These are phyloP conservation scores for Ivindomyrus marchei DNA, from an alignment of 2,113 vertebrate species.

Conservation along the genomic window DNA sequence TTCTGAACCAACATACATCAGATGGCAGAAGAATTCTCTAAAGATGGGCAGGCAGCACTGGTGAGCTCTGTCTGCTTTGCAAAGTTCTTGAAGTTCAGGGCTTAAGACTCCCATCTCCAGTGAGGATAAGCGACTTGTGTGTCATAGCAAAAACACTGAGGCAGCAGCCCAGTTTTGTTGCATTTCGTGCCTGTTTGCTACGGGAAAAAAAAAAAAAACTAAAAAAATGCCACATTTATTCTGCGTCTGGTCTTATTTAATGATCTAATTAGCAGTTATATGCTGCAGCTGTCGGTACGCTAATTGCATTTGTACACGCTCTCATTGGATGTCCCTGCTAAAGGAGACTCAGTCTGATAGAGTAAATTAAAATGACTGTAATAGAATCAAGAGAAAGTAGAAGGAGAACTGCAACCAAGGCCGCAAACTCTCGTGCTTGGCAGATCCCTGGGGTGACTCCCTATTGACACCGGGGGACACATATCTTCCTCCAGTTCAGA, in stretches of 20 bases:
- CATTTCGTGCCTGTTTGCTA: background rate
- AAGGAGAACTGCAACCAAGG: background rate
- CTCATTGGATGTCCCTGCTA: constrained; percentile 10
- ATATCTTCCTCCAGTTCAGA: constrained; percentile 39
- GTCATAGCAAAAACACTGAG: background rate
- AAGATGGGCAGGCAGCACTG: background rate
- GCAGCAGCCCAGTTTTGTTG: background rate
- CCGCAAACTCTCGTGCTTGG: background rate
- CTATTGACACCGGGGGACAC: constrained; percentile 52
- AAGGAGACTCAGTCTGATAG: constrained; percentile 6
- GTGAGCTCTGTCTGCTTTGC: background rate
- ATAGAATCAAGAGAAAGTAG: background rate
- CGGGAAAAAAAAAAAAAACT: background rate
- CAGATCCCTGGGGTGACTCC: constrained; percentile 25
- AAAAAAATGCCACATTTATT: constrained; percentile 29
- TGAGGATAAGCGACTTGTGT: background rate
- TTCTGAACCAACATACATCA: background rate
- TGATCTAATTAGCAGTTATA: constrained; percentile 26
- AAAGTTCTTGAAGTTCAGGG: background rate
- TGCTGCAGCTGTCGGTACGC: constrained; percentile 24
- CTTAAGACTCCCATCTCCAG: background rate
- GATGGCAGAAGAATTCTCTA: background rate
- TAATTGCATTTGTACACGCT: constrained; percentile 27
- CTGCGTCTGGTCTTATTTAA: constrained; percentile 30
- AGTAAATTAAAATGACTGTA: constrained; percentile 1